phyloP scores from a whole-genome alignment of 1,140 invertebrate species.

The Armadillidium nasatum region DNA sequence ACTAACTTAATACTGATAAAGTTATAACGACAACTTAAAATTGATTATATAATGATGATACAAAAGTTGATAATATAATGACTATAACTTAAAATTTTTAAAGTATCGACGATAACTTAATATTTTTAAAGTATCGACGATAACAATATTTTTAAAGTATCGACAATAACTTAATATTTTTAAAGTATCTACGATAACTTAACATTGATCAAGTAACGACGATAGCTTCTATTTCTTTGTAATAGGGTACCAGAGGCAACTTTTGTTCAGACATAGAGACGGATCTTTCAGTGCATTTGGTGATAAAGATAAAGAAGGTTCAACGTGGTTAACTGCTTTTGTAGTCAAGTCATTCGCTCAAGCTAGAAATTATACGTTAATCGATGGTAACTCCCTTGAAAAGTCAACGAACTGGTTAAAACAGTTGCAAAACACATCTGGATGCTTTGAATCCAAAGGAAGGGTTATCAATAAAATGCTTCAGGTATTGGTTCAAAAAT shows the following conservation, averaged over 20 bases:
- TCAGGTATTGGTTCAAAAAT: conserved; percentile 21
- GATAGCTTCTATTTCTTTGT: no score
- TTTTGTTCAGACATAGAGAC: conserved; percentile 66
- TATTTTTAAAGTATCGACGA: no score
- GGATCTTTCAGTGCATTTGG: conserved; percentile 80
- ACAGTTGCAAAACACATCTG: conserved; percentile 20
- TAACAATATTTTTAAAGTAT: no score
- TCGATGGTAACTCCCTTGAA: conserved; percentile 56
- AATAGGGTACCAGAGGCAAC: conserved; percentile 63
- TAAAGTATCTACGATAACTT: no score
- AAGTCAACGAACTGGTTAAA: conserved; percentile 53
- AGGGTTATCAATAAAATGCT: conserved; percentile 36
- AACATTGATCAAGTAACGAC: no score
- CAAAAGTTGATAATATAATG: no score
- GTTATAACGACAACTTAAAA: no score
- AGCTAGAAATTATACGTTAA: conserved; percentile 59
- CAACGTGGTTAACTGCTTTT: conserved; percentile 79
- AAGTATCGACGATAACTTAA: no score
- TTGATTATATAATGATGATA: no score
- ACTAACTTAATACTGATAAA: no score
- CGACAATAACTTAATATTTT: no score
- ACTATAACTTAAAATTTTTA: no score
- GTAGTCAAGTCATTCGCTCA: conserved; percentile 67
- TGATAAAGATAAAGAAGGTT: conserved; percentile 58
- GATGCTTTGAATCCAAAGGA: conserved; percentile 34